Conservation (phyloP, 2,888 invertebrate genomes). For the Clistopyga incitator region DNA sequence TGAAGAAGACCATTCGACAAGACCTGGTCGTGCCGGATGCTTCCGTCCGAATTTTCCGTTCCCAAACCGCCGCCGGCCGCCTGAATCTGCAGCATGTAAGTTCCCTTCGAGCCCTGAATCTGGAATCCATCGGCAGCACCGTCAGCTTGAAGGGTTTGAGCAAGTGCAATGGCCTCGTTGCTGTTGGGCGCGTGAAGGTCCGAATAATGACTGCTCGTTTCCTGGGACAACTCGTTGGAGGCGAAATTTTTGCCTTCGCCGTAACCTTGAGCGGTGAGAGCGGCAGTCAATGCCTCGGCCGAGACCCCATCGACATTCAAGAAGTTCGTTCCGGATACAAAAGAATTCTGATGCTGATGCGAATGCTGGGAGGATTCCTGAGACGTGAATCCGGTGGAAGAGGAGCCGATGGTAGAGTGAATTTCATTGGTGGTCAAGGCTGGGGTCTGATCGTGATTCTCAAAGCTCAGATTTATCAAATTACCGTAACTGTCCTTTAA, state of each 20-base stretch:
- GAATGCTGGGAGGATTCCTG: slow-evolving; percentile 58
- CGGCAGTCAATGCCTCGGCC: slow-evolving; percentile 76
- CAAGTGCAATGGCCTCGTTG: slow-evolving; percentile 76
- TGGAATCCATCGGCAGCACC: slow-evolving; percentile 79
- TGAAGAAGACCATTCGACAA: slow-evolving; percentile 92
- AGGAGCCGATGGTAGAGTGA: slow-evolving; percentile 45
- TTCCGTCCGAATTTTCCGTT: slow-evolving; percentile 85
- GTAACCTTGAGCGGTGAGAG: slow-evolving; percentile 76
- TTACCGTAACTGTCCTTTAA: slow-evolving; percentile 82
- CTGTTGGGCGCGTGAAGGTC: slow-evolving; percentile 73
- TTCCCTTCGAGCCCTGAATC: slow-evolving; percentile 86
- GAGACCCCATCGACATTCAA: slow-evolving; percentile 69
- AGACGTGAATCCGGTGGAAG: slow-evolving; percentile 40
- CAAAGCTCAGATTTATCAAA: slow-evolving; percentile 69
- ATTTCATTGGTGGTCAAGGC: slow-evolving; percentile 65
- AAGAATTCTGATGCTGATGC: slow-evolving; percentile 65
- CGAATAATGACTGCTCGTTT: slow-evolving; percentile 70
- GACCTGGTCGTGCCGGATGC: slow-evolving; percentile 90
- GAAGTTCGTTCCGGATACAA: slow-evolving; percentile 65
- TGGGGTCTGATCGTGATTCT: slow-evolving; percentile 55
- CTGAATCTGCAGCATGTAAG: slow-evolving; percentile 92
- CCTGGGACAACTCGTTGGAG: slow-evolving; percentile 73
- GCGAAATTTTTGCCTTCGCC: slow-evolving; percentile 58
- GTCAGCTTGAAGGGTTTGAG: slow-evolving; percentile 74
- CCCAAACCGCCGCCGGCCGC: slow-evolving; percentile 86